Conservation (phyloP, 2,888 invertebrate genomes). For the Leptopilina syphax region DNA sequence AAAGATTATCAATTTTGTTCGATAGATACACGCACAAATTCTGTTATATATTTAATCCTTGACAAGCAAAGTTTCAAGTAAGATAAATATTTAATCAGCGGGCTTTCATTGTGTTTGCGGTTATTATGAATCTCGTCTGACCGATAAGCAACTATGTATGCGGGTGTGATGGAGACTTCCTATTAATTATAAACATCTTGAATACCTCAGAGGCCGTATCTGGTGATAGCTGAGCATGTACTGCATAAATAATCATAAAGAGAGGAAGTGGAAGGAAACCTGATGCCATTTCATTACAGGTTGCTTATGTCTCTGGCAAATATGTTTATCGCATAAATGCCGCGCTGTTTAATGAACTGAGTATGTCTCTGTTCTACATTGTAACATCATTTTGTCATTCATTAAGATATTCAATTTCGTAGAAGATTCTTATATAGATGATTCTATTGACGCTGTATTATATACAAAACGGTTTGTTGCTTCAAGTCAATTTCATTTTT, state of each 20-base stretch:
- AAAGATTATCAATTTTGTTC: not conserved
- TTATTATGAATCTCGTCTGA: slow-evolving; percentile 21
- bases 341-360: slow-evolving; percentile 36
- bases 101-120: slow-evolving; percentile 9
- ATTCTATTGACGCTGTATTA: too few relatives aligned
- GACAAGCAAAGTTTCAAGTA: slow-evolving; percentile 36
- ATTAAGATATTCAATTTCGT: not conserved
- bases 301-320: slow-evolving; percentile 47
- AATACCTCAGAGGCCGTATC: slow-evolving; percentile 47
- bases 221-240: slow-evolving; percentile 44
- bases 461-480: too few relatives aligned
- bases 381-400: slow-evolving; percentile 9
- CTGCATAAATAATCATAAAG: slow-evolving; percentile 50
- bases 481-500: too few relatives aligned
- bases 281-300: slow-evolving; percentile 54
- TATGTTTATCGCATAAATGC: slow-evolving; percentile 53
- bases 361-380: slow-evolving; percentile 1
- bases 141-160: slow-evolving; percentile 19
- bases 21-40: not conserved
- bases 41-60: not conserved
- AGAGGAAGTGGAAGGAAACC: slow-evolving; percentile 46
- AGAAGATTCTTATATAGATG: not conserved
- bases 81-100: slow-evolving; percentile 38
- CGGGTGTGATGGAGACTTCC: slow-evolving; percentile 16
- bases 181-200: slow-evolving; percentile 45